phyloP scores from a whole-genome alignment of 2,888 invertebrate species.

The Alviniconcha strummeri region DNA sequence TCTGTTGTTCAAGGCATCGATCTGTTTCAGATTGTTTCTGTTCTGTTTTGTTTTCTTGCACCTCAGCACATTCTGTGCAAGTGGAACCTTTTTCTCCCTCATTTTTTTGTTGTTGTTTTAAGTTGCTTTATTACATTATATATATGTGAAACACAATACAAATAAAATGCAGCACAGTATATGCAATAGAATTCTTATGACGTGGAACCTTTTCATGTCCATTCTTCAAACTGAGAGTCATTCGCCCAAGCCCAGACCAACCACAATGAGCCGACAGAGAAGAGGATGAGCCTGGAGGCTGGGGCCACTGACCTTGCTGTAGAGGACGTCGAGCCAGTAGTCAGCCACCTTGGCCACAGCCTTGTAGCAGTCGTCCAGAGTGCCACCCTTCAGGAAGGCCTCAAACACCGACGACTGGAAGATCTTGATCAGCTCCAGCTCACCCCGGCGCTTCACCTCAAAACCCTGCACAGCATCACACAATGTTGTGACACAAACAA shows the following conservation, averaged over 20 bases:
- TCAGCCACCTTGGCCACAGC: slow-evolving; percentile 97
- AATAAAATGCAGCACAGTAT: too few species aligned
- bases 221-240: too few species aligned
- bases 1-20: too few species aligned
- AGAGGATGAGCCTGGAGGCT: background rate
- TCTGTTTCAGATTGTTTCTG: too few species aligned
- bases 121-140: background rate
- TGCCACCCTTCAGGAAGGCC: slow-evolving; percentile 91
- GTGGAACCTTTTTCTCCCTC: too few species aligned
- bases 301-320: slow-evolving; percentile 80
- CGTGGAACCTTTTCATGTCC: too few species aligned
- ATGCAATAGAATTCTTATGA: too few species aligned
- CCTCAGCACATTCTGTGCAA: too few species aligned
- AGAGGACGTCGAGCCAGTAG: slow-evolving; percentile 98
- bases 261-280: background rate
- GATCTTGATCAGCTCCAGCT: slow-evolving; percentile 94
- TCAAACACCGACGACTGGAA: slow-evolving; percentile 94
- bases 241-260: background rate
- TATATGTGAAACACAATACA: background rate
- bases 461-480: slow-evolving; percentile 80
- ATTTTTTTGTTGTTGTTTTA: background rate
- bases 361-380: slow-evolving; percentile 92
- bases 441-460: slow-evolving; percentile 97
- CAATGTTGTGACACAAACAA: too few species aligned
- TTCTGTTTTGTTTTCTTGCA: too few species aligned